Base-by-base conservation (phyloP, 2,113 vertebrate genomes). In the Solea senegalensis region DNA sequence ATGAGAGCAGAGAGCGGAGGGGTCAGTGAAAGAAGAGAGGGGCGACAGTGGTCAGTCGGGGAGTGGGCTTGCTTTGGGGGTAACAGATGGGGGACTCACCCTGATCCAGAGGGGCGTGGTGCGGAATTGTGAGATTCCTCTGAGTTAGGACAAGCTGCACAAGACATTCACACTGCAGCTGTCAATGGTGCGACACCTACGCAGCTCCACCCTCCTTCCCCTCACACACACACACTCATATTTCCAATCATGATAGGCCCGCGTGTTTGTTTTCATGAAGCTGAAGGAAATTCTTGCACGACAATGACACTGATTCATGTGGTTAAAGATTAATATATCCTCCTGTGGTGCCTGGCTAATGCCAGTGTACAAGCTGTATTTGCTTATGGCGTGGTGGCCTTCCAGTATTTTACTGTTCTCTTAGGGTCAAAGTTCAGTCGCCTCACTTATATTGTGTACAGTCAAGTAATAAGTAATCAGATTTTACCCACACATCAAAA, bases 241-340 rank as follows among this genome's bases (percentile, higher is more conserved):
- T 46, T 3, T 46, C 44, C 3, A 2, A 3, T 58, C 26, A 21
- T 34, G 54, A 75, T 44, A 34, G 57, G 34, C 40, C 34, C 16
- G 11, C 21, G 40, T 26, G 7, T 27, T 69, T 49, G 48, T 44
- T 80, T 83, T 57, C 7, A 12, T 46, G 75, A 81, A 57, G 45
- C 63, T 59, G 56, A 67, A 65, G 68, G 39, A 71, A 44, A 45
- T 28, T 78, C 67, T 72, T 76, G 8, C 59, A 63, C 58, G 74
- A 76, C 74, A 57, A 44, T 53, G 66, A 84, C 74, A 78, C 68
- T 78, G 84, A 89, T 50, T 89, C 65, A 78, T 43, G 60, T 8
- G 16, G 87, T 93, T 92, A 93, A 92, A 88, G 13, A 93, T 94
- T 93, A 91, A 93, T 86, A 51, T 41, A 34, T 66, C 46, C 72